Evolutionary conservation across 2,888 invertebrate species (phyloP).

Genomic region (Beris morrisii): DNA sequence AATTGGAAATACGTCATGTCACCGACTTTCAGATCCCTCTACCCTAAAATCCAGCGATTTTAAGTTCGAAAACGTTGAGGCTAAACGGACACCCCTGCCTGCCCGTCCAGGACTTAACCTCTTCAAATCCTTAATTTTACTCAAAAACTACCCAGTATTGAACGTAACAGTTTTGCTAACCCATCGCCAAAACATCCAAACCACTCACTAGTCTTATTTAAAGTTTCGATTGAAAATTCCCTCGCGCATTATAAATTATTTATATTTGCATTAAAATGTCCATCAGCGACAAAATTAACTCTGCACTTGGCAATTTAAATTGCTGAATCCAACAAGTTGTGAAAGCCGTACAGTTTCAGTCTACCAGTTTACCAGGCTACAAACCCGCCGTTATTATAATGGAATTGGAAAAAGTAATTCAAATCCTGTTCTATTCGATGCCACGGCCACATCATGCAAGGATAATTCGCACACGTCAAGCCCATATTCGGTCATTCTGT

Average conservation of each 20-base stretch:
- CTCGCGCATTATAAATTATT: constrained; percentile 20
- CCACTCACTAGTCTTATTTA: background rate
- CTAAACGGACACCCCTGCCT: no score
- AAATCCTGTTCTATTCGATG: background rate
- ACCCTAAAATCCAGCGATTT: no score
- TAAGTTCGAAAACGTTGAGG: no score
- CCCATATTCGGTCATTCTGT: background rate
- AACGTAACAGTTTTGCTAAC: no score
- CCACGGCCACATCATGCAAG: background rate
- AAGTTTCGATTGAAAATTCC: constrained; percentile 23
- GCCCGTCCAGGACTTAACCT: no score
- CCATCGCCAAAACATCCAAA: no score
- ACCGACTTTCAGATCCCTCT: no score
- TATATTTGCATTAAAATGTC: constrained; percentile 19
- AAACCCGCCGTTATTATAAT: constrained; percentile 2
- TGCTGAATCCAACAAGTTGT: constrained; percentile 23
- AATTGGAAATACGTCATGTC: no score
- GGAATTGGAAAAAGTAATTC: constrained; percentile 7
- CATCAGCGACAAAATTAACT: background rate
- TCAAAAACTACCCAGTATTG: no score
- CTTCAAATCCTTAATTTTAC: no score
- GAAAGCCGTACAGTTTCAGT: constrained; percentile 5
- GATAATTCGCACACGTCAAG: constrained; percentile 2
- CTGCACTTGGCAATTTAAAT: constrained; percentile 21
- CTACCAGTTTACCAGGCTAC: background rate